These are phyloP conservation scores for Lycopodina hypogea DNA, from an alignment of 37 sponge, comb jelly and placozoan species.

Conservation along the genomic window DNA sequence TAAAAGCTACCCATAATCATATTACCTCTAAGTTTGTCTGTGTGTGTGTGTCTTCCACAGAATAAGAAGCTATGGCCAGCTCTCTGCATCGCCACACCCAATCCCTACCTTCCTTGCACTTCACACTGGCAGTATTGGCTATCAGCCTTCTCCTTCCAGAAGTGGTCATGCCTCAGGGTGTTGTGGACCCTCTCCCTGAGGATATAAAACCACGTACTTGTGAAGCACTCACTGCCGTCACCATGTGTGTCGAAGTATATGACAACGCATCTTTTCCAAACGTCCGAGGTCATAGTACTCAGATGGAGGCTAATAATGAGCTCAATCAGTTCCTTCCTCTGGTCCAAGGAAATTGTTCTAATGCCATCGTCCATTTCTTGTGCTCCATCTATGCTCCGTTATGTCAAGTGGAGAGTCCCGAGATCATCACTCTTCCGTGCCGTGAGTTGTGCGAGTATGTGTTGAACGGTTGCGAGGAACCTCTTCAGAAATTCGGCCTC, in stretches of 20 bases:
- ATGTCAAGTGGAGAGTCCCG: slow-evolving; percentile 3
- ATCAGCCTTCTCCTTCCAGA: no score
- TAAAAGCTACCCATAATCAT: no score
- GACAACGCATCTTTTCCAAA: slow-evolving; percentile 49
- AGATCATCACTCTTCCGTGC: slow-evolving; percentile 40
- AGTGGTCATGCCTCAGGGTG: no score
- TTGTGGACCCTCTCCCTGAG: no score
- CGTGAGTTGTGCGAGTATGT: slow-evolving; percentile 57
- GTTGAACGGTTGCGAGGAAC: slow-evolving; percentile 37
- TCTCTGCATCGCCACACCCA: no score
- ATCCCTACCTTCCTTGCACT: no score
- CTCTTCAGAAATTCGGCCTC: background rate
- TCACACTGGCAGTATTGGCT: no score
- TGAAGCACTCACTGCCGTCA: slow-evolving; percentile 13
- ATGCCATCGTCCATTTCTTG: slow-evolving; percentile 69
- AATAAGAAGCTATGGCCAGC: no score
- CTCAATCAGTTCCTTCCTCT: slow-evolving; percentile 38
- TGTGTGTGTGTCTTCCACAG: no score
- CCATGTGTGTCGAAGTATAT: slow-evolving; percentile 36
- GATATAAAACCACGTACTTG: slow-evolving; percentile 1
- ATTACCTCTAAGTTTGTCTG: no score
- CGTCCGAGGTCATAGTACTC: slow-evolving; percentile 32
- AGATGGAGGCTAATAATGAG: slow-evolving; percentile 38
- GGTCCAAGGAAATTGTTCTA: slow-evolving; percentile 41
- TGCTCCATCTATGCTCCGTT: slow-evolving; percentile 73